A percentile compares a stretch with the other conserved stretches of the same genome.
Evolutionary conservation across 2,113 vertebrate genomes (phyloP).

Genomic region (Peromyscus polionotus): DNA sequence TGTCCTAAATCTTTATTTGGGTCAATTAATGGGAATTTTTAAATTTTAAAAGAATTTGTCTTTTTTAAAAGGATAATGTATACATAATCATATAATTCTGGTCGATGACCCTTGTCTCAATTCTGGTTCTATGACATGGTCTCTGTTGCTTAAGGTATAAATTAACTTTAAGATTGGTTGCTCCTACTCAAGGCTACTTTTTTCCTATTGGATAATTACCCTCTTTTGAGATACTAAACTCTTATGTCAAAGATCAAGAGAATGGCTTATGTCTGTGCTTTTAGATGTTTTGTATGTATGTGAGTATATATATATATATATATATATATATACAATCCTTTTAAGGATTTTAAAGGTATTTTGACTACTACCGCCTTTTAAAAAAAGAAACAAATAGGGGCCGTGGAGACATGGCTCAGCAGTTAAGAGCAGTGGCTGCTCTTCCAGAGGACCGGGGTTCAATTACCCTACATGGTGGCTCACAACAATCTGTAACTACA

Average conservation of each 20-base stretch:
- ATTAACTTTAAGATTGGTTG: neutral
- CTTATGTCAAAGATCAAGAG: neutral
- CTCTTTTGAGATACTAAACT: neutral
- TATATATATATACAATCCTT: too few relatives aligned
- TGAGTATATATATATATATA: too few relatives aligned
- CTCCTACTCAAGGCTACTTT: neutral
- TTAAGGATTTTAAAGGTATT: neutral
- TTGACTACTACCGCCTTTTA: neutral
- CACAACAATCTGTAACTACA: neutral
- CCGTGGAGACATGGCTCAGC: neutral
- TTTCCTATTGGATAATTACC: neutral
- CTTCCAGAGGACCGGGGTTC: neutral
- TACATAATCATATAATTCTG: neutral
- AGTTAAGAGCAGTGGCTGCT: neutral
- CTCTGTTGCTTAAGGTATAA: neutral
- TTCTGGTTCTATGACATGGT: neutral
- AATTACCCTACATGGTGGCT: neutral
- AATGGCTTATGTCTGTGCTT: neutral
- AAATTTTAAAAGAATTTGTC: neutral
- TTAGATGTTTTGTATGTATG: neutral
- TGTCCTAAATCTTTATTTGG: neutral
- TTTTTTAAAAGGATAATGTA: neutral
- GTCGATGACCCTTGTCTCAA: too few relatives aligned
- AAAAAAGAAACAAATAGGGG: neutral
- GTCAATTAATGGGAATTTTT: neutral